Percentiles rank a stretch among this genome's conserved stretches.
Evolutionary conservation across 2,888 invertebrate genomes (phyloP).

Genomic region (Deroplatys truncata): DNA sequence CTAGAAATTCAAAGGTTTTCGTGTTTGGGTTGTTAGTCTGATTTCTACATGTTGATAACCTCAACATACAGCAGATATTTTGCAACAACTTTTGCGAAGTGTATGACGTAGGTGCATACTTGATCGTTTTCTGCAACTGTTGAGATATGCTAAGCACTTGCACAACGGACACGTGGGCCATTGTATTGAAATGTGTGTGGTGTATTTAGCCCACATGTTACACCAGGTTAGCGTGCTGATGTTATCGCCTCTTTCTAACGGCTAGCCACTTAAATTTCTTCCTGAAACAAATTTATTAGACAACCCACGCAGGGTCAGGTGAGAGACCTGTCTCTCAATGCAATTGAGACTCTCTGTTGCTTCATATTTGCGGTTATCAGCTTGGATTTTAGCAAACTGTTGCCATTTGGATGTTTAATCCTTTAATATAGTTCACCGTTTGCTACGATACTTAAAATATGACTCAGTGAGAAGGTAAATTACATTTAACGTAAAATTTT

Average conservation of each 20-base stretch:
- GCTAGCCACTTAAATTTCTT: not conserved
- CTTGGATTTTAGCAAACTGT: too few species aligned
- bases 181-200: not conserved
- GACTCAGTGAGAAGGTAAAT: too few species aligned
- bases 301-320: not conserved
- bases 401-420: too few species aligned
- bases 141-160: not conserved
- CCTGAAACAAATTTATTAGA: not conserved
- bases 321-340: not conserved
- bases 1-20: too few species aligned
- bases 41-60: too few species aligned
- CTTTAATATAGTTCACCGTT: too few species aligned
- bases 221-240: not conserved
- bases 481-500: too few species aligned
- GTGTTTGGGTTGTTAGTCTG: too few species aligned
- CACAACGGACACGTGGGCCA: not conserved
- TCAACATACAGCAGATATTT: too few species aligned
- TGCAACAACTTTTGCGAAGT: not conserved
- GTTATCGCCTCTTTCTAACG: not conserved
- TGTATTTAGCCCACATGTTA: not conserved
- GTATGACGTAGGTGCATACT: not conserved
- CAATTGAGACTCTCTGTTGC: not conserved
- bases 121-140: not conserved
- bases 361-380: too few species aligned
- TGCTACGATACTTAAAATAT: too few species aligned